Conservation (phyloP, 2,888 invertebrate genomes). For the Melikaiella ostensackeni region DNA sequence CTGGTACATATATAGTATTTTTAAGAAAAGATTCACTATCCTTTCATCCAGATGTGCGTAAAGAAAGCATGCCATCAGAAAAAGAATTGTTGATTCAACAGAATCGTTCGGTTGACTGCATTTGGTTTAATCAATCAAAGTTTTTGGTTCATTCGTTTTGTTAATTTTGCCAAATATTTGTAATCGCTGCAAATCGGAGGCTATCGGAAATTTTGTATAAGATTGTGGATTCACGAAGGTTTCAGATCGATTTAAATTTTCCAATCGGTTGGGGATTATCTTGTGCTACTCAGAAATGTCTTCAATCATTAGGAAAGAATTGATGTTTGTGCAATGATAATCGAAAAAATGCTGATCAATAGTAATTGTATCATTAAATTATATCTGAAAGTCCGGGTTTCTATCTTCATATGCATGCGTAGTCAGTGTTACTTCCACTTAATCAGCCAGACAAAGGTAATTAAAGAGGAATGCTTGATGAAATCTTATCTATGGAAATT, state of each 20-base stretch:
- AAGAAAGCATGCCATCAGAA: no score
- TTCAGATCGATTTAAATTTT: no score
- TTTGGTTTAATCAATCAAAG: neutral
- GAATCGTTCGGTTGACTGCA: no score
- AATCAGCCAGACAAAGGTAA: neutral
- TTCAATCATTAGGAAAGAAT: neutral
- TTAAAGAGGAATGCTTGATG: neutral
- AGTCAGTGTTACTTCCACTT: neutral
- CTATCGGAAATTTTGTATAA: no score
- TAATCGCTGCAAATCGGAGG: no score
- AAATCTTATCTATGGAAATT: conserved; percentile 1
- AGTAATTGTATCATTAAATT: neutral
- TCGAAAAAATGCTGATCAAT: neutral
- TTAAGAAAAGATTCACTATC: conserved; percentile 22
- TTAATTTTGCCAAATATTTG: no score
- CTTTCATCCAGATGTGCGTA: neutral
- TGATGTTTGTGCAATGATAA: neutral
- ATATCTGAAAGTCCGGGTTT: neutral
- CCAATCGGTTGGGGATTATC: no score
- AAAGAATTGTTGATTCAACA: no score
- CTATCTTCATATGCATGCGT: neutral
- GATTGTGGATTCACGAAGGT: no score
- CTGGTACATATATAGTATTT: neutral
- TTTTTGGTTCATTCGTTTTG: neutral
- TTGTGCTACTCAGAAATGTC: neutral